Evolutionary conservation across 2,113 vertebrate species (phyloP).

Genomic region (Mystacornis crossleyi): DNA sequence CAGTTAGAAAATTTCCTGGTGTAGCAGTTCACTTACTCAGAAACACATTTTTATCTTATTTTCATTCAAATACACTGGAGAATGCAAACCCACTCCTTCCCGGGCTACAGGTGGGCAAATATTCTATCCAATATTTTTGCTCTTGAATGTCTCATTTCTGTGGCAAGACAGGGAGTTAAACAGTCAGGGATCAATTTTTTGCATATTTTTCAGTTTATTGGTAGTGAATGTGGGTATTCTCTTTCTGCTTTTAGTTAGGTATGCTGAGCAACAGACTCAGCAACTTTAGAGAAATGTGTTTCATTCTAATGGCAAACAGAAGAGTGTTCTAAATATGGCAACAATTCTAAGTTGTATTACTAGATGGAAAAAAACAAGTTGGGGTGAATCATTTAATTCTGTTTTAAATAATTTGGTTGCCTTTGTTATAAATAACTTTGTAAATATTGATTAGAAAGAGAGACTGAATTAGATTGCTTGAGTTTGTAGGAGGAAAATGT

Average conservation of each 20-base stretch:
- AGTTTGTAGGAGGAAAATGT: conserved; percentile 10
- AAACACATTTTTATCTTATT: background rate
- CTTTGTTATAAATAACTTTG: background rate
- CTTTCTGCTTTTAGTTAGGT: background rate
- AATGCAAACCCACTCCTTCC: background rate
- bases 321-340: background rate
- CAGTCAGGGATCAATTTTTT: background rate
- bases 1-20: background rate
- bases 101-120: background rate
- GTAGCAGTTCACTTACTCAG: background rate
- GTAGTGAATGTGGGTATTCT: background rate
- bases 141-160: background rate
- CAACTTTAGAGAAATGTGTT: background rate
- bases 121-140: background rate
- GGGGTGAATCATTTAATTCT: background rate
- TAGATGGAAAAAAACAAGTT: background rate
- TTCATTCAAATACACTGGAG: background rate
- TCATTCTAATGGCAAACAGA: background rate
- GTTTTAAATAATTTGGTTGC: conserved; percentile 4
- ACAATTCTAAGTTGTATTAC: background rate
- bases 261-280: background rate
- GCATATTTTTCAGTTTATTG: background rate
- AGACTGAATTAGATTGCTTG: background rate
- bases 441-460: background rate
- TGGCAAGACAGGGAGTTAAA: background rate